Evolutionary conservation across 2,113 vertebrate genomes (phyloP).

Genomic region (Leptodactylus fuscus): DNA sequence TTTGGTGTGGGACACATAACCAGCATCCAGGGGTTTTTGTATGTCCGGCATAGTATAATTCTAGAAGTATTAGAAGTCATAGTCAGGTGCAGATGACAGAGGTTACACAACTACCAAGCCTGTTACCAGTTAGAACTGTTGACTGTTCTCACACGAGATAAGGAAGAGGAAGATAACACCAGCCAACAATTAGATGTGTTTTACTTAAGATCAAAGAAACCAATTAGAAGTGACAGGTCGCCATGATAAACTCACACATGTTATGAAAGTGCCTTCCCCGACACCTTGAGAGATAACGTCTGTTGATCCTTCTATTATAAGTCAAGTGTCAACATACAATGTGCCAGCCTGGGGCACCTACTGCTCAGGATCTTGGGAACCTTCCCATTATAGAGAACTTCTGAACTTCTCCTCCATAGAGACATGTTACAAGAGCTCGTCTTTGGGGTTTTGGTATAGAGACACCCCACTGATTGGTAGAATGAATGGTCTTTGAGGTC

Average conservation of each 20-base stretch:
- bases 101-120: background rate
- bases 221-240: slow-evolving; percentile 22
- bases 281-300: slow-evolving; percentile 11
- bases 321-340: background rate
- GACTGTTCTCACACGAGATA: background rate
- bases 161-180: slow-evolving; percentile 4
- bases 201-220: slow-evolving; percentile 26
- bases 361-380: background rate
- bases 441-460: too few species aligned
- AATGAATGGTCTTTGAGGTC: too few species aligned
- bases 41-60: too few species aligned
- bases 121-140: background rate
- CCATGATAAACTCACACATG: background rate
- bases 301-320: too few species aligned
- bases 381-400: too few species aligned
- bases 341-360: background rate
- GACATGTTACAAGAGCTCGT: too few species aligned
- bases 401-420: too few species aligned
- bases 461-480: too few species aligned
- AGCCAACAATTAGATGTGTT: slow-evolving; percentile 19
- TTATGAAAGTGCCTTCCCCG: background rate
- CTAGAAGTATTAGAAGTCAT: too few species aligned
- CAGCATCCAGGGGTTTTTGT: too few species aligned
- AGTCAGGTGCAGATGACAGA: background rate
- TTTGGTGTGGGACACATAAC: too few species aligned